Conservation (phyloP, 1,140 invertebrate species). For the Hylyphantes graminicola region DNA sequence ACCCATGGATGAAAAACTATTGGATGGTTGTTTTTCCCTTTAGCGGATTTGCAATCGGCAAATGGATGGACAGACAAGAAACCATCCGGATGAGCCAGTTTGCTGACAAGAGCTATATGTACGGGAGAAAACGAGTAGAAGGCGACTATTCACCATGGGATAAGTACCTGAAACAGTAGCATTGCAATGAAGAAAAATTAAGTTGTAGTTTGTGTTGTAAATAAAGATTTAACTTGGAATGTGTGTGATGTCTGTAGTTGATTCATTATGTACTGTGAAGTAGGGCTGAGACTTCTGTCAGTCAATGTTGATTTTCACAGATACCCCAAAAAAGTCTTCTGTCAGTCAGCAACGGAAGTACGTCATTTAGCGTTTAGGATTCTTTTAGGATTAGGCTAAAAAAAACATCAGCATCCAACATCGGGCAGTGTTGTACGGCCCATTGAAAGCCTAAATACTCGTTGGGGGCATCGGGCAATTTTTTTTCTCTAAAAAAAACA, state of each 20-base stretch:
- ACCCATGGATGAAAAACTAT: not conserved
- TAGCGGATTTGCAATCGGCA: slow-evolving; percentile 6
- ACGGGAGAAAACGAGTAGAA: not conserved
- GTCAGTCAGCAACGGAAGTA: not conserved
- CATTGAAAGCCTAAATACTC: too few relatives aligned
- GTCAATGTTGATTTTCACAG: too few relatives aligned
- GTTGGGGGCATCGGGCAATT: too few relatives aligned
- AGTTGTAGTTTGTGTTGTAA: not conserved
- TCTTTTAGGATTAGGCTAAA: too few relatives aligned
- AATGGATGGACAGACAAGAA: slow-evolving; percentile 28
- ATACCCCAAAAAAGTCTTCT: not conserved
- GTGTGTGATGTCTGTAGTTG: not conserved
- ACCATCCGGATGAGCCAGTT: slow-evolving; percentile 42
- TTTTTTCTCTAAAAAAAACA: too few relatives aligned
- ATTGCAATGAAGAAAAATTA: not conserved
- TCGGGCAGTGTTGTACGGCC: too few relatives aligned
- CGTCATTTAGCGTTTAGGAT: too few relatives aligned
- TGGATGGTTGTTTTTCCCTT: not conserved
- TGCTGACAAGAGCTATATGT: slow-evolving; percentile 30
- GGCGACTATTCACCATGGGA: slow-evolving; percentile 41
- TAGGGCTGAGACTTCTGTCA: too few relatives aligned
- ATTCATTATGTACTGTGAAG: not conserved
- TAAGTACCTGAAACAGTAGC: slow-evolving; percentile 1
- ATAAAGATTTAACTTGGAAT: not conserved
- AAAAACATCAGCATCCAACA: too few relatives aligned